Evolutionary conservation across 2,113 vertebrate genomes (phyloP).

Genomic region (Thamnaconus septentrionalis): DNA sequence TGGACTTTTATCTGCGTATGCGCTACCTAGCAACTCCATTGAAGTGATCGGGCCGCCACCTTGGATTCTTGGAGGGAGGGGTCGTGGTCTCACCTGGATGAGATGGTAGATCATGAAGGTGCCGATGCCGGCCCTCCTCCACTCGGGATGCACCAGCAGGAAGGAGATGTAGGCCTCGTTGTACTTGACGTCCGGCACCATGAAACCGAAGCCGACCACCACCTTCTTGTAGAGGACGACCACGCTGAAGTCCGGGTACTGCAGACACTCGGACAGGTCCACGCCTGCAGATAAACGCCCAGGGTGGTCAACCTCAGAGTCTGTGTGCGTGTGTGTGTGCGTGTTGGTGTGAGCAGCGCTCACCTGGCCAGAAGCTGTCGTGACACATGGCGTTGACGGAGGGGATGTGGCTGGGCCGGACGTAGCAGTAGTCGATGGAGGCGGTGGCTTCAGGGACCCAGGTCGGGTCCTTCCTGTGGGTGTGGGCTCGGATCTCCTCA

Average conservation of each 20-base stretch:
- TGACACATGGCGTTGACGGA: constrained; percentile 97
- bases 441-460: constrained; percentile 84
- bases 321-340: background rate
- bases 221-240: constrained; percentile 96
- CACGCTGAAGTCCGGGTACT: constrained; percentile 98
- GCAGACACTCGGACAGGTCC: constrained; percentile 94
- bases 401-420: constrained; percentile 93
- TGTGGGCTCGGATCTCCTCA: constrained; percentile 83
- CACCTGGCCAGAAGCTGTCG: constrained; percentile 97
- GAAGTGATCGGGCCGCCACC: no score
- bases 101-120: constrained; percentile 99
- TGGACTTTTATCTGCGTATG: no score
- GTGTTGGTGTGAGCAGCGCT: no score
- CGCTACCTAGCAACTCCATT: no score
- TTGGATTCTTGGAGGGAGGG: no score
- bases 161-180: constrained; percentile 99
- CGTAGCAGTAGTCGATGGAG: constrained; percentile 95
- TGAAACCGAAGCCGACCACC: constrained; percentile 94
- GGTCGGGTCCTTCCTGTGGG: constrained; percentile 76
- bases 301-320: background rate
- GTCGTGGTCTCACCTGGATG: constrained; percentile 83
- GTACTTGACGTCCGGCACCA: constrained; percentile 98
- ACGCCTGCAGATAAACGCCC: constrained; percentile 75
- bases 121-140: constrained; percentile 93
- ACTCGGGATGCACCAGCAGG: constrained; percentile 94